Conservation (phyloP, 1,140 invertebrate species). For the Aphelenchoides avenae region DNA sequence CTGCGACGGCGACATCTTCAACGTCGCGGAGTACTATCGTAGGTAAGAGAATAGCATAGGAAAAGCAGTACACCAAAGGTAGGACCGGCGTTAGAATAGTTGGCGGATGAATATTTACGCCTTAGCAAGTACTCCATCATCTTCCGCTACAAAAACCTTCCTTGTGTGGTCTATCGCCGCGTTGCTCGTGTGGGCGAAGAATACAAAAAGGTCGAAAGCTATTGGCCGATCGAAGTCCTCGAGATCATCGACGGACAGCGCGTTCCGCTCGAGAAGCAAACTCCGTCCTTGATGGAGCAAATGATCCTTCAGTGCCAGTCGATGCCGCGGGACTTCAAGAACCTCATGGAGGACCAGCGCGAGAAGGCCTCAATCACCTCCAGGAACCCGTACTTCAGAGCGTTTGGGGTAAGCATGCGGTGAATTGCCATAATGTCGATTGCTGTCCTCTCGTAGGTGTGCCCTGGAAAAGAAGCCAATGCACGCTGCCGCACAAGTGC, state of each 20-base stretch:
- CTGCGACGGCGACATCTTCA: constrained; percentile 2
- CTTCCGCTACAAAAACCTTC: too few species aligned
- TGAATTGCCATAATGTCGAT: background rate
- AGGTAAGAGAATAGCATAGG: too few species aligned
- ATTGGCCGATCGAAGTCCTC: constrained; percentile 24
- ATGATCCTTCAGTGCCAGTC: constrained; percentile 10
- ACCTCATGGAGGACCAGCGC: constrained; percentile 1
- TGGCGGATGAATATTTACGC: too few species aligned
- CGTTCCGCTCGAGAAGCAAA: constrained; percentile 33
- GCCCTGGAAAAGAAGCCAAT: background rate
- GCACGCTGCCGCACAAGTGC: constrained; percentile 4
- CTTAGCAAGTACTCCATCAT: too few species aligned
- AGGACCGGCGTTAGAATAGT: too few species aligned
- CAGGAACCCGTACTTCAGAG: background rate
- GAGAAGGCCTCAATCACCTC: background rate
- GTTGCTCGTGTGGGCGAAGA: too few species aligned
- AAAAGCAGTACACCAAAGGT: too few species aligned
- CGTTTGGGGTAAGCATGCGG: background rate
- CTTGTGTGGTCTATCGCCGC: too few species aligned
- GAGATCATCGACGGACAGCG: constrained; percentile 22
- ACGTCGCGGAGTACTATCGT: constrained; percentile 15
- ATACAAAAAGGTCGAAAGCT: too few species aligned
- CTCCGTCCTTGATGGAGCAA: constrained; percentile 6
- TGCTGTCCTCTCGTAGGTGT: too few species aligned
- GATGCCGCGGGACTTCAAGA: background rate